Evolutionary conservation across 2,888 invertebrate species (phyloP).

Genomic region (Amphimallon solstitiale): DNA sequence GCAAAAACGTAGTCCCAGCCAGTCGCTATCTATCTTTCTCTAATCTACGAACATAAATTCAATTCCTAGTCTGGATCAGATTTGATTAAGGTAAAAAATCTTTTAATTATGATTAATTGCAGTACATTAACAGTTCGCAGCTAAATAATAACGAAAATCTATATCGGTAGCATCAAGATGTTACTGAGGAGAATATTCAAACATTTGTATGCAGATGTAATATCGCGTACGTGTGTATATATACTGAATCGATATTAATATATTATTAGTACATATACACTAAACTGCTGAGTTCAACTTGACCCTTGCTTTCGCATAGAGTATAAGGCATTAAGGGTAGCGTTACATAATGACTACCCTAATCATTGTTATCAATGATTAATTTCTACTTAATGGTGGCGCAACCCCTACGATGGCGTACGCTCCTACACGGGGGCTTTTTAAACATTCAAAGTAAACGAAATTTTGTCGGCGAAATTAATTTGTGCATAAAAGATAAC

Average conservation of each 20-base stretch:
- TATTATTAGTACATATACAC: slow-evolving; percentile 7
- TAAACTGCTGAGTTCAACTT: slow-evolving; percentile 24
- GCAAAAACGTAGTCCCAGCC: not conserved
- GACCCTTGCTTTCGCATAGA: slow-evolving; percentile 3
- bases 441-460: slow-evolving; percentile 30
- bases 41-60: not conserved
- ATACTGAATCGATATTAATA: slow-evolving; percentile 3
- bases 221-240: too few species aligned
- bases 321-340: slow-evolving; percentile 24
- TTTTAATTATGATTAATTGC: slow-evolving; percentile 16
- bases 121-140: too few species aligned
- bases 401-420: not conserved
- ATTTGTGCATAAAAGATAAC: slow-evolving; percentile 22
- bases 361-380: slow-evolving; percentile 39
- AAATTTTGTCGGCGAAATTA: slow-evolving; percentile 20
- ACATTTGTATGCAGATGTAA: too few species aligned
- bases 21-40: too few species aligned
- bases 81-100: slow-evolving; percentile 19
- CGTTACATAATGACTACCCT: slow-evolving; percentile 33
- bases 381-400: slow-evolving; percentile 32
- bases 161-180: too few species aligned
- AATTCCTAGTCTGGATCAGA: slow-evolving; percentile 12
- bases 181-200: too few species aligned
- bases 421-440: slow-evolving; percentile 2
- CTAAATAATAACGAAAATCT: too few species aligned